Conservation (phyloP, 1,140 invertebrate genomes). For the Hormaphis cornu region DNA sequence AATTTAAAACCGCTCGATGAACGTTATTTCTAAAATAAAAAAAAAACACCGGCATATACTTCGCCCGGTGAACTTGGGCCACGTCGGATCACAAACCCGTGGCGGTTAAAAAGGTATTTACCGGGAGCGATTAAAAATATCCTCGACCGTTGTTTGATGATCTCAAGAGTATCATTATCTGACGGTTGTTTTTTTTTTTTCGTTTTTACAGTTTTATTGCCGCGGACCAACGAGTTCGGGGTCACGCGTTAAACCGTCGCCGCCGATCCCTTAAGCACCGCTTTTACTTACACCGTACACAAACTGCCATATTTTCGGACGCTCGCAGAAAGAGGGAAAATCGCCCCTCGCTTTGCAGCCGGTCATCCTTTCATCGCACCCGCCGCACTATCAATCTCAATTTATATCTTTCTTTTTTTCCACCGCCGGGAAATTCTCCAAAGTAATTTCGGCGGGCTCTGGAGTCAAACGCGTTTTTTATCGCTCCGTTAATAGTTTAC, state of each 20-base stretch:
- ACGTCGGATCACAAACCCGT: neutral
- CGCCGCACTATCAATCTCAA: slow-evolving; percentile 9
- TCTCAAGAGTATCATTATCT: neutral
- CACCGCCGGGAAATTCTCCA: neutral
- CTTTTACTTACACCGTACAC: neutral
- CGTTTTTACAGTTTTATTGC: neutral
- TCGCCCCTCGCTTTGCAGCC: neutral
- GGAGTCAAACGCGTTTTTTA: slow-evolving; percentile 21
- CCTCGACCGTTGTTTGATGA: neutral
- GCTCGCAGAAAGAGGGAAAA: neutral
- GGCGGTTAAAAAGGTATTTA: neutral
- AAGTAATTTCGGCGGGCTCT: slow-evolving; percentile 1
- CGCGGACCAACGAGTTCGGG: slow-evolving; percentile 4
- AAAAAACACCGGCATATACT: too few relatives aligned
- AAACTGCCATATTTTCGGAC: neutral
- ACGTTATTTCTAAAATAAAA: too few relatives aligned
- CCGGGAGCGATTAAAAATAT: neutral
- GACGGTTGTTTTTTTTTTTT: neutral
- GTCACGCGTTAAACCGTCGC: neutral
- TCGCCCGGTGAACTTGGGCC: too few relatives aligned
- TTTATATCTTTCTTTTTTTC: slow-evolving; percentile 4
- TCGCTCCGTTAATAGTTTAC: slow-evolving; percentile 13
- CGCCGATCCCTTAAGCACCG: neutral
- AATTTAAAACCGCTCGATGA: too few relatives aligned
- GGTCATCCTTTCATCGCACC: neutral